Percentiles rank a stretch among this genome's conserved stretches.
Evolutionary conservation across 2,113 vertebrate genomes (phyloP).

Genomic region (Strigops habroptila): DNA sequence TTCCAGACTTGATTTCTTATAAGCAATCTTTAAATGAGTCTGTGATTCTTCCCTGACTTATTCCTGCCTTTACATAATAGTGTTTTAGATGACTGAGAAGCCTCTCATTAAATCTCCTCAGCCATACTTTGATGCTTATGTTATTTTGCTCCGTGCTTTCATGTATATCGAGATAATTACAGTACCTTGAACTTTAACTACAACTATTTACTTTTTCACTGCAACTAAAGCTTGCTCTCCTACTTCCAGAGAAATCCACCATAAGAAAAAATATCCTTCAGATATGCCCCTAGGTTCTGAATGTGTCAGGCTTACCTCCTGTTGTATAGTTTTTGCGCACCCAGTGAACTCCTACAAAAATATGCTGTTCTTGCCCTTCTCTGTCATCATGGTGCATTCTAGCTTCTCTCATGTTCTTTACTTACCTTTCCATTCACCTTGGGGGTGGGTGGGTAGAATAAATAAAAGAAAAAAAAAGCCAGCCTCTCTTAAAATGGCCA

Average conservation of each 20-base stretch:
- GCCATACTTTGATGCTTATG: not conserved
- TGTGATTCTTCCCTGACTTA: not conserved
- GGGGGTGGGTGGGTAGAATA: not conserved
- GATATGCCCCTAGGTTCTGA: not conserved
- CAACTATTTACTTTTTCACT: not conserved
- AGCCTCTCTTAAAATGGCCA: not conserved
- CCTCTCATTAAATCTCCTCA: not conserved
- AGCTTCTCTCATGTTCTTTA: not conserved
- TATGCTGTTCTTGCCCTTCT: not conserved
- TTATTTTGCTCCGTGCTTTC: not conserved
- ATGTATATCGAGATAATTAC: not conserved
- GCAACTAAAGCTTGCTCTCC: not conserved
- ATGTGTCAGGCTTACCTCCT: not conserved
- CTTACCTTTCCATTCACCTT: not conserved
- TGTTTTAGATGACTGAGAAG: not conserved
- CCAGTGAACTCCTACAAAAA: not conserved
- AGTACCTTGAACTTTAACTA: not conserved
- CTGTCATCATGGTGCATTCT: not conserved
- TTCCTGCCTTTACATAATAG: not conserved
- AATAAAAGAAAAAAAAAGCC: rapidly evolving
- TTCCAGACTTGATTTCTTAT: not conserved
- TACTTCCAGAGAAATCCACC: not conserved
- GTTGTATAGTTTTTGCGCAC: not conserved
- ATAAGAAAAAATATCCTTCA: not conserved
- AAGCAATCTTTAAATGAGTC: not conserved